Base-by-base conservation (phyloP, 2,888 invertebrate genomes). In the Trachelus stipa region DNA sequence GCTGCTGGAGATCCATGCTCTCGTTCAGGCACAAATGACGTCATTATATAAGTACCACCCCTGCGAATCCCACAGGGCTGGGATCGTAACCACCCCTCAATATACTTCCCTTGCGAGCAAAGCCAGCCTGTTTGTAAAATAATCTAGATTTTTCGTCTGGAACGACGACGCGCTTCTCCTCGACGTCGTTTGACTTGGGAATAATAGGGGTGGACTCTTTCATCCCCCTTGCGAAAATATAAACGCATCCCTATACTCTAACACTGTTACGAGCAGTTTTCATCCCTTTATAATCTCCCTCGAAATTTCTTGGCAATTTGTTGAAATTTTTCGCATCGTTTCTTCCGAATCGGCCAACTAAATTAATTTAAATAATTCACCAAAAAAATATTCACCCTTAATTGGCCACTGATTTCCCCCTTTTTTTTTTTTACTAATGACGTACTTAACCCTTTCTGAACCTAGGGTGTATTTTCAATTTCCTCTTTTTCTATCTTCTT, bases 21-120 rank as follows among this genome's bases (percentile, higher is more conserved):
- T 81, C 80, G 79, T 79, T 84, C 81, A 73, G 79, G 73, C 68
- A 40, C 69, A 83, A 86, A 86, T 80, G 85, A 85, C 81, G 81
- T 85, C 85, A 83, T 86, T 86, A 86, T 81, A 80, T 82, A 85
- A 85, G 85, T 83, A 84, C 82, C 82, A 82, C 79, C 79, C 80
- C 78, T 73, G 68, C 78, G 76, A 71, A 82, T 77, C 77, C 79
- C 75, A 79, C 69, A 73, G 75, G 40, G 40, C 15, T 23, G 40
- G 40, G 23, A 23, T 23, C 15, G 40, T 56, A 56, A 56, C 40
- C 40, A 56, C 23, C 40, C 40, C 23, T 30, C 71, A 11, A 71
- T 71, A 33, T 71, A 71, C 31, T 33, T 12, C 12, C 11, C 31
- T 12, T 31, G 31, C 31, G 31, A 33, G 31, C 15, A 71, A 31